A percentile compares a stretch with the other conserved stretches of the same genome.
Conservation (phyloP, 2,888 invertebrate species). For the Phalera bucephala region DNA sequence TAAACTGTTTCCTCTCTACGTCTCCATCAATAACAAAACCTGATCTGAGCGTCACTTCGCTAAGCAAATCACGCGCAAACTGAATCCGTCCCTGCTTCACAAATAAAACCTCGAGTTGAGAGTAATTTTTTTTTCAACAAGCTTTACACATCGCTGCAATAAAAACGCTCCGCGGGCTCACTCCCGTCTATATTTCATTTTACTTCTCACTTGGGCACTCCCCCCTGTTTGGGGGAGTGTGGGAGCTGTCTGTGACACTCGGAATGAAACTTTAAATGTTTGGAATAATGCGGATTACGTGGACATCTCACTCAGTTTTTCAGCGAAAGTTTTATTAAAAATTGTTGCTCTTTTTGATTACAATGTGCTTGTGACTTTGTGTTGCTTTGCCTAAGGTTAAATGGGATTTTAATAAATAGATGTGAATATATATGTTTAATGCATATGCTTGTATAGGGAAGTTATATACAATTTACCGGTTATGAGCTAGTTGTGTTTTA, state of each 20-base stretch:
- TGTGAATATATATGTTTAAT: too few relatives aligned
- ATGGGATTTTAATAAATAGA: too few relatives aligned
- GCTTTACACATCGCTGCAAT: constrained; percentile 74
- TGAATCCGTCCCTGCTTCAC: too few relatives aligned
- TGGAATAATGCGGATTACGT: constrained; percentile 68
- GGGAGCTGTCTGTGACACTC: constrained; percentile 56
- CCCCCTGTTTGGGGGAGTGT: constrained; percentile 32
- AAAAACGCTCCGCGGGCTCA: constrained; percentile 64
- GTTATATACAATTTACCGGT: too few relatives aligned
- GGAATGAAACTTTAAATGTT: constrained; percentile 75
- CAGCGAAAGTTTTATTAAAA: constrained; percentile 35
- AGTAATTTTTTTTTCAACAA: constrained; percentile 75
- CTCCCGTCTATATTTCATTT: constrained; percentile 69
- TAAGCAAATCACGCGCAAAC: too few relatives aligned
- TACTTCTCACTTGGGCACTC: constrained; percentile 46
- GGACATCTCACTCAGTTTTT: constrained; percentile 39
- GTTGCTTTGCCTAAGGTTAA: too few relatives aligned
- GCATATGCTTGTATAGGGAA: too few relatives aligned
- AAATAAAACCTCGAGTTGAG: constrained; percentile 62
- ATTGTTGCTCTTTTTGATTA: constrained; percentile 17
- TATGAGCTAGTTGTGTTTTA: too few relatives aligned
- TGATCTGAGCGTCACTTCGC: too few relatives aligned
- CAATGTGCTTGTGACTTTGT: too few relatives aligned
- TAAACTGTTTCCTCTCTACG: too few relatives aligned
- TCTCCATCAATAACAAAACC: too few relatives aligned